Conservation (phyloP, 2,888 invertebrate genomes). For the Nemoura dubitans region DNA sequence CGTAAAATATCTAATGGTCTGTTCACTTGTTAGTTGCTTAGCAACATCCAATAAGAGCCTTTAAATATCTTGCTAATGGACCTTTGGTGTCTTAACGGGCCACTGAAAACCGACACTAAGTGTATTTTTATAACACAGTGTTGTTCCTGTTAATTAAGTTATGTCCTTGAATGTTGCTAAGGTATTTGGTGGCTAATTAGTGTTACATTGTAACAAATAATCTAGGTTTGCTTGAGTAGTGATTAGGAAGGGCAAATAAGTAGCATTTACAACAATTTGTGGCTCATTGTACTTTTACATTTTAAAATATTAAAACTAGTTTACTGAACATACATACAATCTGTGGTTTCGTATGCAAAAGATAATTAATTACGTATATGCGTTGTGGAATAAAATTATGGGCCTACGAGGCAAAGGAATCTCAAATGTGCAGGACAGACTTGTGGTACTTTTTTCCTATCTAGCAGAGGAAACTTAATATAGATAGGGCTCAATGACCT, state of each 20-base stretch:
- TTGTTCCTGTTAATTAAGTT: not conserved
- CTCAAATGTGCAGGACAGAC: not conserved
- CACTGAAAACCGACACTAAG: no score
- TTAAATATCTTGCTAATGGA: no score
- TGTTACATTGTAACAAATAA: not conserved
- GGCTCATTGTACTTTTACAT: slow-evolving; percentile 1
- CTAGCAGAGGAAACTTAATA: slow-evolving; percentile 21
- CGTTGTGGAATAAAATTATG: not conserved
- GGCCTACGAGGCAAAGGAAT: not conserved
- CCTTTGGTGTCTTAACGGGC: no score
- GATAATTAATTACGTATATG: not conserved
- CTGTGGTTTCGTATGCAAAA: not conserved
- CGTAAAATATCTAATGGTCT: no score
- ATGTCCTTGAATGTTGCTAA: not conserved
- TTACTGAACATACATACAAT: not conserved
- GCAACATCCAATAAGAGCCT: no score
- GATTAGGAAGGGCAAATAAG: not conserved
- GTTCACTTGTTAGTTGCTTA: no score
- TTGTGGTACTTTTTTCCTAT: not conserved
- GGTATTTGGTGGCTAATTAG: not conserved
- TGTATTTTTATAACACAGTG: not conserved
- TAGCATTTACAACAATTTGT: not conserved
- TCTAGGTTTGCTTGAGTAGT: slow-evolving; percentile 1
- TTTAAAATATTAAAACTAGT: not conserved
- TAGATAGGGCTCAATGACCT: slow-evolving; percentile 35